Percentiles rank a stretch among this genome's conserved stretches.
These are phyloP conservation scores for Sycobia sp. DNA, from an alignment of 1,140 invertebrate genomes.

Conservation along the genomic window DNA sequence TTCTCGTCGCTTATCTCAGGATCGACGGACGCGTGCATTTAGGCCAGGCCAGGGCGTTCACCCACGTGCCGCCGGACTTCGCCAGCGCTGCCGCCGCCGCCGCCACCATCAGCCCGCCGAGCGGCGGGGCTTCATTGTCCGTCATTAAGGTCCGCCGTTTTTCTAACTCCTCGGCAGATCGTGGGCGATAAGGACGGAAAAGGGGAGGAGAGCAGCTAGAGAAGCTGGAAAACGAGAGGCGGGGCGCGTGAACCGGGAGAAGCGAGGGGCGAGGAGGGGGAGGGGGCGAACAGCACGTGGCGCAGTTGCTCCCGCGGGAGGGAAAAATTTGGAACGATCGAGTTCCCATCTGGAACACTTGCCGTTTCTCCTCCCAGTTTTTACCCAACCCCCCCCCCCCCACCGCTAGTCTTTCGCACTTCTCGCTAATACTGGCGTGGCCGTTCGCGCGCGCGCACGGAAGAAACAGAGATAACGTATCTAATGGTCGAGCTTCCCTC, in stretches of 20 bases:
- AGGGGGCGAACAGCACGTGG: neutral
- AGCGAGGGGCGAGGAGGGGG: neutral
- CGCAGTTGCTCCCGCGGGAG: conserved; percentile 1
- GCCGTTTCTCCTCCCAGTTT: neutral
- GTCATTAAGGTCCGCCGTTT: conserved; percentile 6
- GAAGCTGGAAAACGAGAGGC: neutral
- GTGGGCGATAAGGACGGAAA: neutral
- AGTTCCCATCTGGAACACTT: neutral
- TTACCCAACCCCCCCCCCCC: too few species aligned
- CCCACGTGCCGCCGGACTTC: too few species aligned
- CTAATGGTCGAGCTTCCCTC: neutral
- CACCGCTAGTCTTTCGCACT: too few species aligned
- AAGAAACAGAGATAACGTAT: neutral
- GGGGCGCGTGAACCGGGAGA: neutral
- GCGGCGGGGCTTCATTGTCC: conserved; percentile 1
- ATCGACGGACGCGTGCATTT: neutral
- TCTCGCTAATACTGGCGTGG: too few species aligned
- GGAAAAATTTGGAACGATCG: neutral
- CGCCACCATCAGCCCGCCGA: too few species aligned
- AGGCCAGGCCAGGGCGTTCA: neutral
- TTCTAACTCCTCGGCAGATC: neutral
- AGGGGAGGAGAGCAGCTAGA: neutral
- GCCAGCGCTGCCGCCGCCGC: too few species aligned
- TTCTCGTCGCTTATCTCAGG: neutral
- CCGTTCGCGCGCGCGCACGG: neutral